Conservation (phyloP, 2,797 vertebrate species). For the Catostomus latipinnis region DNA sequence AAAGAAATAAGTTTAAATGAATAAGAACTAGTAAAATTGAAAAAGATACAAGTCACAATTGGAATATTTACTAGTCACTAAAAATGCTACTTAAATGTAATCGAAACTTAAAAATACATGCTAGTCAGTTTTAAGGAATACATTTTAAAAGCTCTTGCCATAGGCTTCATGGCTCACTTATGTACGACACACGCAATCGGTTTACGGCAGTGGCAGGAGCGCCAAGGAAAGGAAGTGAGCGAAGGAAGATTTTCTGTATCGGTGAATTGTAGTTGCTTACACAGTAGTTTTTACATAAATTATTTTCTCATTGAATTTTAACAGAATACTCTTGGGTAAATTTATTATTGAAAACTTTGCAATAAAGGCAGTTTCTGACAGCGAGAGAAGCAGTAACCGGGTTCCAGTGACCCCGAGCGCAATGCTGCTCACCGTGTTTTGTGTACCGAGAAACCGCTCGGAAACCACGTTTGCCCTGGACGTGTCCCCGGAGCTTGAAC, state of each 20-base stretch:
- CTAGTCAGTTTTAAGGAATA: no score
- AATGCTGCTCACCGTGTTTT: conserved; percentile 99
- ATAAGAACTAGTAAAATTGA: no score
- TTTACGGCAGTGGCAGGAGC: conserved; percentile 31
- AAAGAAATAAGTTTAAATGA: no score
- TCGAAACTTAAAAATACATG: no score
- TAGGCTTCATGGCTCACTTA: no score
- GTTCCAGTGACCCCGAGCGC: conserved; percentile 73
- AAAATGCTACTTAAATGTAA: no score
- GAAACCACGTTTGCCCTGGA: conserved; percentile 96
- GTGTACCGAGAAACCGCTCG: conserved; percentile 90
- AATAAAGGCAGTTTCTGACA: conserved; percentile 21
- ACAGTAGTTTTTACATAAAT: conserved; percentile 3
- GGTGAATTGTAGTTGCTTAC: conserved; percentile 1
- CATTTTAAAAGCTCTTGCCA: no score
- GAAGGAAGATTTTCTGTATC: neutral
- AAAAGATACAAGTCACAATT: no score
- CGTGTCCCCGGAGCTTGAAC: conserved; percentile 94
- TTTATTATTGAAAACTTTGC: neutral
- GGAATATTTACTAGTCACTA: no score
- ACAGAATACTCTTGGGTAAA: neutral
- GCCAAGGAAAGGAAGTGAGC: conserved; percentile 37
- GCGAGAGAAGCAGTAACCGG: conserved; percentile 56
- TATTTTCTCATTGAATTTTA: conserved; percentile 6
- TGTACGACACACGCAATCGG: conserved; percentile 22